These are phyloP conservation scores for Amia ocellicauda DNA, from an alignment of 2,113 vertebrate species.

Conservation along the genomic window DNA sequence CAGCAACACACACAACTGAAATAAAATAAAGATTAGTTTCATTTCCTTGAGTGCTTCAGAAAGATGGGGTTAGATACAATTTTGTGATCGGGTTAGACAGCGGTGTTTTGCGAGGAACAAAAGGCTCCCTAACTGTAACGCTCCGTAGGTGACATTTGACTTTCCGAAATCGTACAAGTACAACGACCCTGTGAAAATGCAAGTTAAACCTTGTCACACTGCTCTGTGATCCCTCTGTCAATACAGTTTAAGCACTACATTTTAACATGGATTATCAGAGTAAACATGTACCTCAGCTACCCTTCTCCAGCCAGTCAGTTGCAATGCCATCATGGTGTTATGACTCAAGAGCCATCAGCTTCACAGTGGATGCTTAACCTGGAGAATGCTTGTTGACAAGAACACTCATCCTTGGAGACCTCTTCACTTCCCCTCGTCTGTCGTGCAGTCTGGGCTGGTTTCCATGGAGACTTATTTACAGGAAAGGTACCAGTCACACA, in stretches of 20 bases:
- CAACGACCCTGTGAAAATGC: not conserved
- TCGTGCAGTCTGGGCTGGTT: not conserved
- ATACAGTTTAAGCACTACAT: not conserved
- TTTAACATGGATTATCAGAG: not conserved
- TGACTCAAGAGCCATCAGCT: conserved; percentile 17
- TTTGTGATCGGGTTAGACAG: too few species aligned
- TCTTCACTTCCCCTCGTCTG: not conserved
- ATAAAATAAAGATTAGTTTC: too few species aligned
- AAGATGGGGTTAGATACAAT: too few species aligned
- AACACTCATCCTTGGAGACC: conserved; percentile 20
- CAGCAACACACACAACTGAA: too few species aligned
- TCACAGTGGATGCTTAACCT: not conserved
- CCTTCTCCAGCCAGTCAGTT: not conserved
- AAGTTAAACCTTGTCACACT: not conserved
- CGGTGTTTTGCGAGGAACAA: too few species aligned
- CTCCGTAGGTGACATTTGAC: not conserved
- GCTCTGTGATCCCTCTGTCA: not conserved
- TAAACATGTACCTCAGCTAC: not conserved
- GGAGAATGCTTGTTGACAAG: conserved; percentile 10
- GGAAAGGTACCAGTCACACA: not conserved
- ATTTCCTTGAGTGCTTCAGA: too few species aligned
- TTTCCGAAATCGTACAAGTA: not conserved
- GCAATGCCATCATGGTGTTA: not conserved
- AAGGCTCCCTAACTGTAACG: too few species aligned
- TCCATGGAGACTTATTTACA: conserved; percentile 5